These are phyloP conservation scores for Nansenia antarctica DNA, from an alignment of 2,113 vertebrate species.

Conservation along the genomic window DNA sequence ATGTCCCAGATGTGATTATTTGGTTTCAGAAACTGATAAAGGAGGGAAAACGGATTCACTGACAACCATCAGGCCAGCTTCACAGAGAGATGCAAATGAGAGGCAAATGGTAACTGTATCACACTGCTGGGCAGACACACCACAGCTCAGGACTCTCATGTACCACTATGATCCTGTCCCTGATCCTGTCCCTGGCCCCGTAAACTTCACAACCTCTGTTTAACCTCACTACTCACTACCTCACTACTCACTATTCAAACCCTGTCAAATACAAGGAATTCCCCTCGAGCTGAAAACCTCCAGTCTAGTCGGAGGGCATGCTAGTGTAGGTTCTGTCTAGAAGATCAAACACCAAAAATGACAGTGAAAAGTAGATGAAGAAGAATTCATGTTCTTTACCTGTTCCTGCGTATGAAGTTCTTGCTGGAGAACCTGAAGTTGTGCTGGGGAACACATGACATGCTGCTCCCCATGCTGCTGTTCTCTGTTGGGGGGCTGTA, in stretches of 20 bases:
- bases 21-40: conserved; percentile 36
- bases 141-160: conserved; percentile 29
- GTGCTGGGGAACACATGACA: conserved; percentile 80
- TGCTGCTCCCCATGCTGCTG: conserved; percentile 77
- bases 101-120: conserved; percentile 59
- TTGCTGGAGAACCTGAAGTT: conserved; percentile 80
- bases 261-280: conserved; percentile 52
- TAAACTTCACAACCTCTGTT: conserved; percentile 51
- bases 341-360: conserved; percentile 9
- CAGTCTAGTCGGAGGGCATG: conserved; percentile 4
- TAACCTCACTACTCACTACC: conserved; percentile 41
- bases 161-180: conserved; percentile 36
- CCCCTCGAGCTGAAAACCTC: conserved; percentile 45
- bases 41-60: conserved; percentile 44
- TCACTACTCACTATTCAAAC: conserved; percentile 29
- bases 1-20: conserved; percentile 12
- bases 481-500: conserved; percentile 2
- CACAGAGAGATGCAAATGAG: conserved; percentile 51
- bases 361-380: not conserved
- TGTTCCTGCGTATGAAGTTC: conserved; percentile 80
- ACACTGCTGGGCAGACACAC: conserved; percentile 37
- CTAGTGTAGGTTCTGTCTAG: conserved; percentile 7
- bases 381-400: conserved; percentile 51
- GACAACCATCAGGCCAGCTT: conserved; percentile 60
- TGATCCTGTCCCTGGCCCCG: conserved; percentile 26